Percentiles rank a stretch among this genome's conserved stretches.
phyloP scores from a whole-genome alignment of 2,888 invertebrate genomes.

The Drosophila imparisetae region DNA sequence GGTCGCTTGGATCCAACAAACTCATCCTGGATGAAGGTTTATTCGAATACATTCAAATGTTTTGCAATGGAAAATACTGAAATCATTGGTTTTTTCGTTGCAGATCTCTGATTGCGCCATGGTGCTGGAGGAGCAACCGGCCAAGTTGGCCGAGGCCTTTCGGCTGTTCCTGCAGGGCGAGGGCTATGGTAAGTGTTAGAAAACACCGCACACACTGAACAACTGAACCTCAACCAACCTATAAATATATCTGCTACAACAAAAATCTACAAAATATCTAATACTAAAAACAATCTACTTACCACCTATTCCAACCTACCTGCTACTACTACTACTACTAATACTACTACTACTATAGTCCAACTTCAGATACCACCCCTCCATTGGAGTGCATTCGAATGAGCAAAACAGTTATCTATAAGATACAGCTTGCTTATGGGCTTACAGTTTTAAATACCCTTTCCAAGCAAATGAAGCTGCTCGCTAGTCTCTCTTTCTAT shows the following conservation, averaged over 20 bases:
- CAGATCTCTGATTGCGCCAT: constrained; percentile 98
- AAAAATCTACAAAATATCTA: constrained; percentile 58
- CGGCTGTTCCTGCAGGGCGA: constrained; percentile 99
- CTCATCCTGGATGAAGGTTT: constrained; percentile 99
- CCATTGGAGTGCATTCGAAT: constrained; percentile 47
- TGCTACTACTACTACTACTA: constrained; percentile 41
- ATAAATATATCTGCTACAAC: constrained; percentile 71
- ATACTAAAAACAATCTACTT: constrained; percentile 49
- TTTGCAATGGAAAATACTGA: background rate
- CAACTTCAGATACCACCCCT: constrained; percentile 39
- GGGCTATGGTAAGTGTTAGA: constrained; percentile 96
- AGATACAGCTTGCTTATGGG: constrained; percentile 45
- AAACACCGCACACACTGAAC: constrained; percentile 71
- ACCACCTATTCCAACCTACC: constrained; percentile 61
- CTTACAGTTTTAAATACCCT: constrained; percentile 20
- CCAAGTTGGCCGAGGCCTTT: constrained; percentile 98
- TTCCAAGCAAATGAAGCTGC: constrained; percentile 21
- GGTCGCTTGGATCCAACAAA: constrained; percentile 97
- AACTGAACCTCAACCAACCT: constrained; percentile 72
- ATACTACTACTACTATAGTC: constrained; percentile 19
- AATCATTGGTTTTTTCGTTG: constrained; percentile 37
- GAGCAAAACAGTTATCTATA: constrained; percentile 36
- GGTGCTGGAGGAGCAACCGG: constrained; percentile 98
- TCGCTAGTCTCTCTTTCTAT: constrained; percentile 4
- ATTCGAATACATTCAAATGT: background rate